Base-by-base conservation (phyloP, 2,888 invertebrate species). In the Fabriciana adippe region DNA sequence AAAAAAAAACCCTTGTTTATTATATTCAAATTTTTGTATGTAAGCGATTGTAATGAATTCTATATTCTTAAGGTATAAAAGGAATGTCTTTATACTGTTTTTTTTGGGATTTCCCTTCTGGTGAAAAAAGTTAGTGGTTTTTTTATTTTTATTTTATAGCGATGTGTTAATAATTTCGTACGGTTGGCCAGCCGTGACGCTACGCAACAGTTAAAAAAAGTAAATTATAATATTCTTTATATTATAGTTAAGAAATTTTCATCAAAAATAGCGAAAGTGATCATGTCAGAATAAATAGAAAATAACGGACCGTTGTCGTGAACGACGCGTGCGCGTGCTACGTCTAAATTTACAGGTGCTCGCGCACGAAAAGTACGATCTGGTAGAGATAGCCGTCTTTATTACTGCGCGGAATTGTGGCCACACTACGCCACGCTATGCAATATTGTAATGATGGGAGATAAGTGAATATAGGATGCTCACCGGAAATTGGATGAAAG, bases 261-360 rank as follows among this genome's bases (percentile, higher is more conserved):
- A 50, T 55, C 47, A 18, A 56, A 59, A 71, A 53, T 18, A 69
- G 50, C 73, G 76, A 78, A 78, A 78, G 76, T 76, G 73, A 48
- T 70, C 66, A 69, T 74, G 63, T 71, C 68, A 68, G 26, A 70
- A 74, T 74, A 76, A 68, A 77, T 75, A 67, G 73, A 72, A 75
- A 75, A 72, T 68, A 75, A 81, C 78, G 77, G 76, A 65, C 62
- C 68, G 66, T 67, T 72, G 73, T 84, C 81, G 82, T 81, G 81
- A 81, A 74, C 73, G 78, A 75, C 80, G 82, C 81, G 82, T 82
- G 83, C 80, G 74, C 79, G 68, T 75, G 78, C 76, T 68, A 79
- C 80, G 75, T 79, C 79, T 78, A 78, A 81, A 78, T 80, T 81
- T 82, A 83, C 84, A 86, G 83, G 85, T 86, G 85, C 80, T 74